Base-by-base conservation (phyloP, 92 coral and sea anemone genomes). In the Zoanthus sociatus region DNA sequence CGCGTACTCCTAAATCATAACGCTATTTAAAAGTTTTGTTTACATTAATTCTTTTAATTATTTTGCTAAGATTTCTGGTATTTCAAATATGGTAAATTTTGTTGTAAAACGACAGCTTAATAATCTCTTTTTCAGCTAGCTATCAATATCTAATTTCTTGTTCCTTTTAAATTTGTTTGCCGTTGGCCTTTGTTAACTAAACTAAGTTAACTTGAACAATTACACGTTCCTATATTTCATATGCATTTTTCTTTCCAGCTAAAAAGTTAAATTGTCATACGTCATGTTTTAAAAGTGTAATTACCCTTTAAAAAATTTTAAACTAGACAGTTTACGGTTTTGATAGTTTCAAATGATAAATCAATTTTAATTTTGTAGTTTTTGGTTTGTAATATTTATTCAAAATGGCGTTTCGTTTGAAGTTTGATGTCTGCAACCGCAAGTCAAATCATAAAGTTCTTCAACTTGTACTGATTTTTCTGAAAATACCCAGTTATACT, bases 71-170 rank as follows among this genome's bases (percentile, higher is more conserved):
- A 37, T 37, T 37, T 18, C n/a, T 63, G 69, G 20, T 45, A 30
- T 56, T 81, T 37, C 46, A 45, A 20, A 21, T 31, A 46, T 20
- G 16, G 61, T 54, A 30, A 58, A 7, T 77, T 53, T 76, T 77
- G 82, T 21, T 53, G 16, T 54, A 54, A 77, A 53, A 31, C 63
- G 67, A 77, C 44, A 30, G 68, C 26, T 77, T 54, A 77, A 53
- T 11, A 30, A 12, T 20, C 9, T 21, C 3, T 54, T 77, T 54
- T 54, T 21, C 13, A 48, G 33, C 48, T 13, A 20, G 30, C 47
- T 5, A 9, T 42, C 48, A 54, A 10, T 20, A 1, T 10, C 31
- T 51, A 51, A 77, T 77, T 53, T 21, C 21, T 8, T 53, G 33
- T 56, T 21, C 26, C 42, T 30, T 54, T 12, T 30, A 14, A 13